Conservation (phyloP, 2,113 vertebrate genomes). For the Neogale vison region DNA sequence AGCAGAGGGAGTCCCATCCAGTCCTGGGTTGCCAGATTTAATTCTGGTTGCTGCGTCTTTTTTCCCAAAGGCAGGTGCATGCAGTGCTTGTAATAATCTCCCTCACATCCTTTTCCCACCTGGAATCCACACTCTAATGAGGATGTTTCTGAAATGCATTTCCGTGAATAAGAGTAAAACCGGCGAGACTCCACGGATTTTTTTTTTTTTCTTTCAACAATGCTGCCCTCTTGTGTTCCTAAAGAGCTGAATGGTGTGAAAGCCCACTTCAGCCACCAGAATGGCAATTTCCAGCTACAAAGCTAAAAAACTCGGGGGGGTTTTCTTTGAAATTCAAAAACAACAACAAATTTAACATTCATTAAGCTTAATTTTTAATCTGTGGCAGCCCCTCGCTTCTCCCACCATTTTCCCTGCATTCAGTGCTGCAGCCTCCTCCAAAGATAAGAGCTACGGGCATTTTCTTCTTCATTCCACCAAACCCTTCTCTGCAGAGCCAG, state of each 20-base stretch:
- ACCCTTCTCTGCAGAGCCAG: background rate
- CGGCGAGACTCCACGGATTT: background rate
- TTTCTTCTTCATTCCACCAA: background rate
- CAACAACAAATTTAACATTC: background rate
- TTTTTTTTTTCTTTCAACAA: slow-evolving; percentile 66
- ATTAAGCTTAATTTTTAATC: background rate
- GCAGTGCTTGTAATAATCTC: background rate
- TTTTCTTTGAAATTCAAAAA: background rate
- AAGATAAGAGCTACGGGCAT: background rate
- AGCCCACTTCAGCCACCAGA: background rate
- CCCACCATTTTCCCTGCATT: background rate
- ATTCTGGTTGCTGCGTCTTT: background rate
- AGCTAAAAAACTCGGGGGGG: background rate
- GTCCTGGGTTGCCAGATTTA: no score
- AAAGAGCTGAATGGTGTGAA: background rate
- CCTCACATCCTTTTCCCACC: background rate
- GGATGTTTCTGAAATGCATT: background rate
- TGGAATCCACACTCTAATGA: background rate
- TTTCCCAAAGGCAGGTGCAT: background rate
- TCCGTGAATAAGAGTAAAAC: background rate
- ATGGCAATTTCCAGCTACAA: background rate
- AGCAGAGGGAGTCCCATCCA: background rate
- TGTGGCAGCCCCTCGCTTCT: background rate
- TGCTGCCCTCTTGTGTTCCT: slow-evolving; percentile 83
- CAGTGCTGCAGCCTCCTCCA: background rate